Conservation (phyloP, 1,140 invertebrate species). For the Elymnias hypermnestra region DNA sequence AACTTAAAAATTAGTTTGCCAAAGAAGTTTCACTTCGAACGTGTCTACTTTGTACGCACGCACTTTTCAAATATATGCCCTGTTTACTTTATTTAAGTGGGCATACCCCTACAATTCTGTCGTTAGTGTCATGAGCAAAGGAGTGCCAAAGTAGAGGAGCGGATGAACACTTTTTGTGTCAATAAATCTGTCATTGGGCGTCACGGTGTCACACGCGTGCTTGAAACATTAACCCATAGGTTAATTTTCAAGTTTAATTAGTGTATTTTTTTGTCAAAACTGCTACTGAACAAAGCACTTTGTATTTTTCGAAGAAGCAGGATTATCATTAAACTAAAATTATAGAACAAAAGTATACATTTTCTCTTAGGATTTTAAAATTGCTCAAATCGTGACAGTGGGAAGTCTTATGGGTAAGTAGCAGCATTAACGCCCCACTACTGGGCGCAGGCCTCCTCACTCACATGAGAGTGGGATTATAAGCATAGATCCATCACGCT, state of each 20-base stretch:
- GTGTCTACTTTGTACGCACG: too few relatives aligned
- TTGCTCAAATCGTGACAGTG: too few relatives aligned
- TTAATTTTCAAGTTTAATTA: too few relatives aligned
- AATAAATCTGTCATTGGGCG: slow-evolving; percentile 55
- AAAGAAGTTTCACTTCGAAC: too few relatives aligned
- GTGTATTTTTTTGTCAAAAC: slow-evolving; percentile 14
- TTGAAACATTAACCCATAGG: slow-evolving; percentile 1
- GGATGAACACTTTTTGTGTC: slow-evolving; percentile 37
- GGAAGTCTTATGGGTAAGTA: too few relatives aligned
- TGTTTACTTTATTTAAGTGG: too few relatives aligned
- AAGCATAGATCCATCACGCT: too few relatives aligned
- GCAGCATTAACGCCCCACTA: too few relatives aligned
- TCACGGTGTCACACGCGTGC: slow-evolving; percentile 23
- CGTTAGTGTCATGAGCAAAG: not conserved
- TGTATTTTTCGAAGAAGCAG: not conserved
- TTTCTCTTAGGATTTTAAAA: not conserved
- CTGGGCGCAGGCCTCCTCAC: too few relatives aligned
- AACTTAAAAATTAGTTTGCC: too few relatives aligned
- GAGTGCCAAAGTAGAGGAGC: not conserved
- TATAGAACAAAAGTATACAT: not conserved
- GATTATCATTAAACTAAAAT: not conserved
- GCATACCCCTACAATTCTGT: not conserved
- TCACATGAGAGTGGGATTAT: too few relatives aligned
- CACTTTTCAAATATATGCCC: too few relatives aligned
- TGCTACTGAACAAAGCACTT: slow-evolving; percentile 11